A percentile compares a stretch with the other conserved stretches of the same genome.
Evolutionary conservation across 2,888 invertebrate genomes (phyloP).

Genomic region (Zeuzera pyrina): DNA sequence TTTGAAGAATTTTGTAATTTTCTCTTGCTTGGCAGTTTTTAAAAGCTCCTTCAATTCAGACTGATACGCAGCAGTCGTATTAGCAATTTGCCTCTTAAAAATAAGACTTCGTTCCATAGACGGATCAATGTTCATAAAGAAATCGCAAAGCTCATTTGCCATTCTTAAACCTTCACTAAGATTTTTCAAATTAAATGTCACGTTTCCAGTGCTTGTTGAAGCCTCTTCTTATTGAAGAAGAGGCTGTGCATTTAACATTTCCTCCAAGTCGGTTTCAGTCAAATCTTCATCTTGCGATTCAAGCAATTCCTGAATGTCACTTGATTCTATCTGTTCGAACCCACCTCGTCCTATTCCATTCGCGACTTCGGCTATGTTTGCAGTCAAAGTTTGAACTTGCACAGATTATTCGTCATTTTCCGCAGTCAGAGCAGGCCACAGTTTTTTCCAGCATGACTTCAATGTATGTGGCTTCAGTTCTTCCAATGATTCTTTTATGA

Average conservation of each 20-base stretch:
- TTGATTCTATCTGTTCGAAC: too few species aligned
- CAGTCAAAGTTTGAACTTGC: too few species aligned
- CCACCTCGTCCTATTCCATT: too few species aligned
- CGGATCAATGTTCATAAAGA: slow-evolving; percentile 19
- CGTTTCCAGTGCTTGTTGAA: slow-evolving; percentile 10
- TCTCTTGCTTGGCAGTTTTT: slow-evolving; percentile 15
- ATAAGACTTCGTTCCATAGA: slow-evolving; percentile 18
- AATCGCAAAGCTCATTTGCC: slow-evolving; percentile 7
- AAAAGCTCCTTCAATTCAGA: too few species aligned
- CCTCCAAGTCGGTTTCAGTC: slow-evolving; percentile 24
- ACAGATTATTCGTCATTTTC: too few species aligned
- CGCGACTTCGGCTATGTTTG: too few species aligned
- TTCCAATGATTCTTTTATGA: too few species aligned
- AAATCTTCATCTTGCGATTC: slow-evolving; percentile 21
- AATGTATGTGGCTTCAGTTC: too few species aligned
- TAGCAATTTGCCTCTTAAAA: slow-evolving; percentile 17
- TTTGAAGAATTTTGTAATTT: slow-evolving; percentile 15
- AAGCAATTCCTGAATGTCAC: slow-evolving; percentile 19
- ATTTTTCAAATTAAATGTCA: slow-evolving; percentile 19
- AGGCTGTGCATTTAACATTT: slow-evolving; percentile 18
- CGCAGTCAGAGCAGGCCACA: too few species aligned
- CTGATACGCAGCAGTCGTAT: slow-evolving; percentile 15
- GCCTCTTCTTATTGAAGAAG: slow-evolving; percentile 10
- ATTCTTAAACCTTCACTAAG: slow-evolving; percentile 2
- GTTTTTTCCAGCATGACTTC: too few species aligned